Base-by-base conservation (phyloP, 2,113 vertebrate genomes). In the Hemibagrus wyckioides region DNA sequence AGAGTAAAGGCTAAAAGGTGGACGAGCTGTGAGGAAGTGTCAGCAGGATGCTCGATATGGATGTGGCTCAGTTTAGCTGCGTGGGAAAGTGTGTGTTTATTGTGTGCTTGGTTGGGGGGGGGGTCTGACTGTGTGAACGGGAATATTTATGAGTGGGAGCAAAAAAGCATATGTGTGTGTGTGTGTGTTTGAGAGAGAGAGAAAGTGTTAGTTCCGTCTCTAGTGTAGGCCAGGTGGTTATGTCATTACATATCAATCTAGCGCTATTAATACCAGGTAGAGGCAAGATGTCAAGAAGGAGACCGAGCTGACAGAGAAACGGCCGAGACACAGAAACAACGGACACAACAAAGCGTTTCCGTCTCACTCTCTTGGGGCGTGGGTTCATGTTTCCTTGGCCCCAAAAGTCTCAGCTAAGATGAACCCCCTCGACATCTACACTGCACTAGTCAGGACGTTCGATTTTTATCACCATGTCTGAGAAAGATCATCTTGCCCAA, bases 31-130 rank as follows among this genome's bases (percentile, higher is more conserved):
- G 67, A 77, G 50, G 25, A 87, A 57, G 6, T n/a, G 36, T 57
- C 56, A 76, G 63, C 50, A 50, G 52, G 30, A 44, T 80, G 44
- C 84, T 75, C 76, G 25, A 50, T 39, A 83, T 85, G 39, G 80
- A 83, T 75, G 63, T 80, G 54, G 25, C 63, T 86, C 19, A 15
- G 80, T 83, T 71, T 83, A 77, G 82, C 67, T 73, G 84, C 36
- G 80, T 86, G 86, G 83, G 89, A 86, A 86, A 86, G 63, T 84
- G 86, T 83, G 80, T 84, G 84, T 87, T 61, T 83, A 48, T 85
- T 30, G 57, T 57, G 23, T 83, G 59, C 75, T 36, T 13, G 48
- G 73, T 57, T 21, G 52, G 50, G 50, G 50, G 0, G 25, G 52
- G 10, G 28, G 59, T 21, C 28, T n/a, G 41, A 41, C 71, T 39